Conservation (phyloP, 2,888 invertebrate genomes). For the Sinodicranocentrus sp. region DNA sequence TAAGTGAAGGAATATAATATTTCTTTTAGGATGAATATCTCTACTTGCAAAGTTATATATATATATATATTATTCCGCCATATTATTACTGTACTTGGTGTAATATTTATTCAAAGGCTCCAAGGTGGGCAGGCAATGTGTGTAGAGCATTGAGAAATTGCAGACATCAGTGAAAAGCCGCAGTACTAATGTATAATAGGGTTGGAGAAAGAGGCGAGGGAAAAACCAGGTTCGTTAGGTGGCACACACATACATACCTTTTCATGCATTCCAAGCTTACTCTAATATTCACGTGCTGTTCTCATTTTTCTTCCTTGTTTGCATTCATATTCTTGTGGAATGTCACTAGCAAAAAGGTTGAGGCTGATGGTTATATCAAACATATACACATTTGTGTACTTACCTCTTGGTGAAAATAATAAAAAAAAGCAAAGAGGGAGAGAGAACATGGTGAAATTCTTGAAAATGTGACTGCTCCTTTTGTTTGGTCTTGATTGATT, state of each 20-base stretch:
- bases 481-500: slow-evolving; percentile 42
- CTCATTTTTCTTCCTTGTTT: slow-evolving; percentile 27
- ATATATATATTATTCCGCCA: no score
- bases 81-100: no score
- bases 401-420: no score
- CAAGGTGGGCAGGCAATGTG: neutral
- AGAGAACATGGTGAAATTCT: neutral
- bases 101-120: no score
- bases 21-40: no score
- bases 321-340: neutral
- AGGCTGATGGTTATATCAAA: no score
- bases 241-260: neutral
- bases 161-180: slow-evolving; percentile 37
- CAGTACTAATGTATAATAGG: slow-evolving; percentile 14
- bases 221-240: neutral
- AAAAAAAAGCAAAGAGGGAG: neutral
- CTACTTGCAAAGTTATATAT: no score
- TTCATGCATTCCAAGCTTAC: slow-evolving; percentile 17
- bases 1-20: no score
- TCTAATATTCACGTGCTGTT: slow-evolving; percentile 46
- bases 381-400: no score
- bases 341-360: no score
- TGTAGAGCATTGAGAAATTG: slow-evolving; percentile 35
- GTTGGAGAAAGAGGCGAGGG: neutral
- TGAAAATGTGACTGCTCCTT: slow-evolving; percentile 15